Evolutionary conservation across 1,140 invertebrate species (phyloP).

Genomic region (Drosophila navojoa): DNA sequence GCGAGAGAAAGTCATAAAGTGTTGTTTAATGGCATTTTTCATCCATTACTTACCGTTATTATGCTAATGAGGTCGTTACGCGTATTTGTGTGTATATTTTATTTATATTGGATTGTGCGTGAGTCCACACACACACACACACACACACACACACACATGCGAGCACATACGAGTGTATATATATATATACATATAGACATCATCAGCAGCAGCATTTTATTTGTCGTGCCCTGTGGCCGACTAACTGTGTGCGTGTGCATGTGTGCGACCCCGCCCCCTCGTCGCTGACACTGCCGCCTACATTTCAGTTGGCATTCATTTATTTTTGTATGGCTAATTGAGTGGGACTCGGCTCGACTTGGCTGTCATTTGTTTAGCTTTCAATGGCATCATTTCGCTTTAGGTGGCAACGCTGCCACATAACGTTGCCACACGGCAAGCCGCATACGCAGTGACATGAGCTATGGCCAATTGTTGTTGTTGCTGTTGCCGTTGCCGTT

Average conservation of each 20-base stretch:
- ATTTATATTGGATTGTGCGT: conserved; percentile 76
- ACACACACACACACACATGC: conserved; percentile 33
- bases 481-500: too few species aligned
- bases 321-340: conserved; percentile 59
- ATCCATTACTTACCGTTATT: conserved; percentile 83
- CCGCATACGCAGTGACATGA: conserved; percentile 25
- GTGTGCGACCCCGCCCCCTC: not conserved
- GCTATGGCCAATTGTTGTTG: conserved; percentile 11
- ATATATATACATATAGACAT: conserved; percentile 11
- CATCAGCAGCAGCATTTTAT: conserved; percentile 33
- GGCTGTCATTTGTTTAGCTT: conserved; percentile 55
- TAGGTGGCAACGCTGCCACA: conserved; percentile 14
- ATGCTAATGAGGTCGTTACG: conserved; percentile 83
- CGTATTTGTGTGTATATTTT: conserved; percentile 80
- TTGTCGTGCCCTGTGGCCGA: conserved; percentile 35
- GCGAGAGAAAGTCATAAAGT: conserved; percentile 79
- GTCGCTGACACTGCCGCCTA: not conserved
- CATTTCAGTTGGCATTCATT: conserved; percentile 17
- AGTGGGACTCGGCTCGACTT: conserved; percentile 32
- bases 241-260: conserved; percentile 13
- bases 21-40: conserved; percentile 83
- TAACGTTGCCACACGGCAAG: conserved; percentile 7
- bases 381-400: conserved; percentile 26
- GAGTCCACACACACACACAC: conserved; percentile 35
- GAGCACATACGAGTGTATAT: conserved; percentile 12